Evolutionary conservation across 2,888 invertebrate genomes (phyloP), one percentile per base, ranked within the genome.

Genomic region (Callyntrura guangdongensis): DNA sequence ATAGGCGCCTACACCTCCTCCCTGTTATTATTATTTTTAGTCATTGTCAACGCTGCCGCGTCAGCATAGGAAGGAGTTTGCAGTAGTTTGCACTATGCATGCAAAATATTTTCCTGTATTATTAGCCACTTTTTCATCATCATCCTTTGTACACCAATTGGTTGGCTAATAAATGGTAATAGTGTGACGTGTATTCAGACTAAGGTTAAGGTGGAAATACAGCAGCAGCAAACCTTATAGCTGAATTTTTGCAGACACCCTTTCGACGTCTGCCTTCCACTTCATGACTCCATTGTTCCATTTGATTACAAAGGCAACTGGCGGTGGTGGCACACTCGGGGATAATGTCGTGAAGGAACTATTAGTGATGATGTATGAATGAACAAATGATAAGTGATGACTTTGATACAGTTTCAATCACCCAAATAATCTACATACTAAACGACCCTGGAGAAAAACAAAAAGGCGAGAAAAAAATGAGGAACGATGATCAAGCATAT

Each of bases 391-490:
- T 53, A 49, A 27, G 25, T 49, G 49, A 49, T 53, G 74, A 25
- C 74, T 74, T 74, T 74, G 74, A 77, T 77, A 77, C 14, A 53
- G 74, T 77, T 77, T 77, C 77, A 56, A 53, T 77, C 77, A 27
- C 27, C 56, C 14, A 49, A 17, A 36, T 11, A 90, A 90, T 90
- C 90, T 90, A n/a, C 90, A 90, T 90, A 90, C 90, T 86, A 49
- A 90, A 82, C 86, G 90, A 86, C 90, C 90, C 90, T 90, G 90
- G 90, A 90, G 72, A 90, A 86, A 53, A 72, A 47, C 47, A 49
- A 82, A 89, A 84, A 64, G 22, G 27, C 45, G 25, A 64, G n/a
- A 67, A 49, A 84, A n/a, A 85, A 14, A 17, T 49, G 49, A 74
- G 47, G 74, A 74, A 74, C 49, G 74, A 74, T 27, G 20, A 72